Evolutionary conservation across 2,888 invertebrate species (phyloP), one percentile per base, ranked within the genome.

Genomic region (Cephus rjabovi): DNA sequence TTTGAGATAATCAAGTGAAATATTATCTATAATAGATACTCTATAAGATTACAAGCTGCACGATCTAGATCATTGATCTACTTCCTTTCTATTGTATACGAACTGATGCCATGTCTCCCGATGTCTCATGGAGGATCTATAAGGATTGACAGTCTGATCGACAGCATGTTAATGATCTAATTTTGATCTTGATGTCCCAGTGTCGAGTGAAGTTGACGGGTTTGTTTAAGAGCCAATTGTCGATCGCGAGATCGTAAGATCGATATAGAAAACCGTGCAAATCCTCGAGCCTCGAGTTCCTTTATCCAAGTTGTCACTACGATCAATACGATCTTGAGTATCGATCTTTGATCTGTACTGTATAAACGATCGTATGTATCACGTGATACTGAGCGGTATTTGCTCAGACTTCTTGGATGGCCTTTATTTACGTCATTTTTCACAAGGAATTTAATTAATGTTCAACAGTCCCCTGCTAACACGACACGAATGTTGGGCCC

Each of bases 131-230:
- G 23, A 56, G 23, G 56, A 56, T 56, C 56, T 9, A 56, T 56
- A 56, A 56, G 9, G 23, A 56, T 23, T 56, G 40, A 40, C 40
- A 40, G 40, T 40, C 40, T 40, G 40, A 40, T 40, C 6, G 56
- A 56, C 56, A 56, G 71, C 31, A 31, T 71, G 30, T 71, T 71
- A 71, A 71, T 71, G 33, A 33, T 71, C 71, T 34, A 71, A 71
- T 71, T 71, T 71, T 34, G 12, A 71, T 71, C 34, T 31, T 33
- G 31, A 31, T 33, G 15, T 34, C 31, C 31, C 15, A 34, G 31
- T 9, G 71, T 33, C 31, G 31, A 71, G 31, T 23, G 31, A 34
- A 15, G 31, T 12, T 31, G 33, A 71, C 31, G 31, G 71, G 71
- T 31, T 71, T 34, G 71, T 23, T 34, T 34, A 34, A 31, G 71